Conservation (phyloP, 2,113 vertebrate species). For the Cyphomyrus discorhynchus region DNA sequence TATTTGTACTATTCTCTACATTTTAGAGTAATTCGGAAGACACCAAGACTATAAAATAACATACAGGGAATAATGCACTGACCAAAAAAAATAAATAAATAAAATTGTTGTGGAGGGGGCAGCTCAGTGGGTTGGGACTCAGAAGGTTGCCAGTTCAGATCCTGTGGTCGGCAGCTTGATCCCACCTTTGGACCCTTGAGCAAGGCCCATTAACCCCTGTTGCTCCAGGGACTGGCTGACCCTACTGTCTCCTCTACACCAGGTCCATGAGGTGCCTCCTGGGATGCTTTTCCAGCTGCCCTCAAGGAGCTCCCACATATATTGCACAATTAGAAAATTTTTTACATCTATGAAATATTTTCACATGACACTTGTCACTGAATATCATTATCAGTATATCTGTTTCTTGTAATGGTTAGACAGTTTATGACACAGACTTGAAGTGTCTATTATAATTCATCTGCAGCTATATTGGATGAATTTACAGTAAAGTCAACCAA, state of each 20-base stretch:
- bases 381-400: background rate
- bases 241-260: no score
- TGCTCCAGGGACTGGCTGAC: background rate
- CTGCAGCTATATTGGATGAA: background rate
- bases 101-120: background rate
- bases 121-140: background rate
- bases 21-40: background rate
- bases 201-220: background rate
- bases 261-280: background rate
- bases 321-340: background rate
- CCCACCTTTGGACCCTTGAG: background rate
- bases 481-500: background rate
- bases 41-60: background rate
- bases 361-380: background rate
- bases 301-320: background rate
- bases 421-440: background rate
- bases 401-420: background rate
- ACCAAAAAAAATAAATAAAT: background rate
- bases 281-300: background rate
- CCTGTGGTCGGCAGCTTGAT: background rate
- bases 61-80: background rate
- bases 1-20: background rate
- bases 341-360: background rate
- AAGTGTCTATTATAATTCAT: background rate
- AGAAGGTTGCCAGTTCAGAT: background rate